Conservation (phyloP, 2,797 vertebrate genomes). For the Poecile montanus region DNA sequence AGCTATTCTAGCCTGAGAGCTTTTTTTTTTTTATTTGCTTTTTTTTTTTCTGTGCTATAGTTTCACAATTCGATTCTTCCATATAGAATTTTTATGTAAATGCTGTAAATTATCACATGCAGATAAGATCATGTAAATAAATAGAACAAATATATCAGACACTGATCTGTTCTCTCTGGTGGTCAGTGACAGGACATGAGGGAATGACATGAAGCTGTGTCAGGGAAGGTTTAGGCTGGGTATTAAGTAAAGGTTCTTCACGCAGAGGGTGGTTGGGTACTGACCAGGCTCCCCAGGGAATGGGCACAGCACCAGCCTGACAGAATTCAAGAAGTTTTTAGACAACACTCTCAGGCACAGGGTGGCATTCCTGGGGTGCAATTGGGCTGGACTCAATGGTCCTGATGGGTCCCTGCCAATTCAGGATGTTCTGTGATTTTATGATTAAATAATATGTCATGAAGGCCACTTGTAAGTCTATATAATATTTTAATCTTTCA, state of each 20-base stretch:
- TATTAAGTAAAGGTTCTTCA: neutral
- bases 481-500: neutral
- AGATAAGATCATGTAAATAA: neutral
- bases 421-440: neutral
- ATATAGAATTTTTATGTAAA: neutral
- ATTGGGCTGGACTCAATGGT: neutral
- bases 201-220: neutral
- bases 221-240: neutral
- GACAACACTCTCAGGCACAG: neutral
- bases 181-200: neutral
- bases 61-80: neutral
- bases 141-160: neutral
- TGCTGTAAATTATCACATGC: neutral
- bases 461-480: rapidly evolving
- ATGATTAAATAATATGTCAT: neutral
- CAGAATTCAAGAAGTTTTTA: neutral
- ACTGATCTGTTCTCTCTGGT: neutral
- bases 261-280: neutral
- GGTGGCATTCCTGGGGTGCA: neutral
- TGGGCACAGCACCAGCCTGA: neutral
- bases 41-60: neutral
- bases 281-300: neutral
- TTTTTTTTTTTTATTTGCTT: neutral
- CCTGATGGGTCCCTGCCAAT: neutral
- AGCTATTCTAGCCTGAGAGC: neutral